Percentiles rank a stretch among this genome's conserved stretches.
Evolutionary conservation across 1,140 invertebrate species (phyloP).

Genomic region (Drosophila grimshawi): DNA sequence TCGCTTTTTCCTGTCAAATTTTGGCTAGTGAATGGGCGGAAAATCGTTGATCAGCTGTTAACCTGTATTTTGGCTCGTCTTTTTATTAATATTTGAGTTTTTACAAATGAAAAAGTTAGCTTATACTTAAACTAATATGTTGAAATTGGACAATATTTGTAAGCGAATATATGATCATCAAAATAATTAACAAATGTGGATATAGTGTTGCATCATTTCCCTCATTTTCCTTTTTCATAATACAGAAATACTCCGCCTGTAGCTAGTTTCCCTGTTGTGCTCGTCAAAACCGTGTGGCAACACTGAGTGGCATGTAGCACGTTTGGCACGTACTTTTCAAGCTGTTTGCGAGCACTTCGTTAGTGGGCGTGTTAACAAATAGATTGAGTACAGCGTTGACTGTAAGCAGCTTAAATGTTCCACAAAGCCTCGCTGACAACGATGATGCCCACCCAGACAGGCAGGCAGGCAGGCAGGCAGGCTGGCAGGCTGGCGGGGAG

Average conservation of each 20-base stretch:
- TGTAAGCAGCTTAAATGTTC: slow-evolving; percentile 55
- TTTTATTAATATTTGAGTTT: too few relatives aligned
- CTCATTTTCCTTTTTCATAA: background rate
- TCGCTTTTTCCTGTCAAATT: background rate
- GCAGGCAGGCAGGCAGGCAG: too few relatives aligned
- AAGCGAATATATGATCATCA: too few relatives aligned
- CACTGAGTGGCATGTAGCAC: slow-evolving; percentile 30
- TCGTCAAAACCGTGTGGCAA: slow-evolving; percentile 5
- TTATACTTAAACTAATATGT: too few relatives aligned
- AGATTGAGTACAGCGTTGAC: slow-evolving; percentile 74
- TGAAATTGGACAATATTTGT: too few relatives aligned
- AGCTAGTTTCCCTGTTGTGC: too few relatives aligned
- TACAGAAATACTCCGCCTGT: too few relatives aligned
- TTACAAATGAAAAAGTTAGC: too few relatives aligned
- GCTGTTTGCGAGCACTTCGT: slow-evolving; percentile 31
- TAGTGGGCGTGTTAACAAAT: slow-evolving; percentile 36
- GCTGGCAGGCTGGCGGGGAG: too few relatives aligned
- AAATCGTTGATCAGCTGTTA: background rate
- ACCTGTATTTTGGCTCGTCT: too few relatives aligned
- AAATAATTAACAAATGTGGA: too few relatives aligned
- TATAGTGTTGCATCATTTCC: too few relatives aligned
- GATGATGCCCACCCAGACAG: background rate
- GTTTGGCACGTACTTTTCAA: slow-evolving; percentile 35
- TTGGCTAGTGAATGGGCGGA: background rate
- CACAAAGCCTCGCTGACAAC: background rate